Conservation (phyloP, 2,888 invertebrate species). For the Microctonus hyperodae region DNA sequence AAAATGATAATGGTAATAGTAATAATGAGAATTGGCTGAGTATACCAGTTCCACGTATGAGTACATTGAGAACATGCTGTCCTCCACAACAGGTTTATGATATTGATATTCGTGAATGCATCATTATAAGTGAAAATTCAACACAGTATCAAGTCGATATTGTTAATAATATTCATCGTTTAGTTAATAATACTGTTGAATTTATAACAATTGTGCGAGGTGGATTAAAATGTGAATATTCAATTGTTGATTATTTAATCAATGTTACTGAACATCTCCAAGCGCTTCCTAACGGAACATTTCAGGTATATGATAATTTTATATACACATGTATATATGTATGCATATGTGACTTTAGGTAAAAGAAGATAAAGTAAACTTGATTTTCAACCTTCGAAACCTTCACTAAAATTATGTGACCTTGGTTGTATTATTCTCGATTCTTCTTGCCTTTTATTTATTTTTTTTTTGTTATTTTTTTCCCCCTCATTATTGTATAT, state of each 20-base stretch:
- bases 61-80: slow-evolving; percentile 44
- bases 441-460: too few relatives aligned
- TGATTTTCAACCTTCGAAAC: too few relatives aligned
- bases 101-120: slow-evolving; percentile 34
- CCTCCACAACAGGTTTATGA: slow-evolving; percentile 36
- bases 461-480: too few relatives aligned
- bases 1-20: too few relatives aligned
- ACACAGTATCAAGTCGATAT: neutral
- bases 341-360: neutral
- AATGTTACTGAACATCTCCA: slow-evolving; percentile 23
- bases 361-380: neutral
- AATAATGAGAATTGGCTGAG: too few relatives aligned
- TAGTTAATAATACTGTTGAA: slow-evolving; percentile 12
- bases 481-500: neutral
- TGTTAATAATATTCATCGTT: slow-evolving; percentile 4
- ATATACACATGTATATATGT: neutral
- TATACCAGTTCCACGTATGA: slow-evolving; percentile 30
- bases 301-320: slow-evolving; percentile 28
- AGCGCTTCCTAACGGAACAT: slow-evolving; percentile 26
- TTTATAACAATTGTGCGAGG: slow-evolving; percentile 34
- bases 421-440: neutral
- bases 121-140: neutral
- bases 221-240: slow-evolving; percentile 37
- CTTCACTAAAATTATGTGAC: neutral
- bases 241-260: slow-evolving; percentile 46